phyloP scores from a whole-genome alignment of 2,113 vertebrate genomes.

The Acrocephalus arundinaceus region DNA sequence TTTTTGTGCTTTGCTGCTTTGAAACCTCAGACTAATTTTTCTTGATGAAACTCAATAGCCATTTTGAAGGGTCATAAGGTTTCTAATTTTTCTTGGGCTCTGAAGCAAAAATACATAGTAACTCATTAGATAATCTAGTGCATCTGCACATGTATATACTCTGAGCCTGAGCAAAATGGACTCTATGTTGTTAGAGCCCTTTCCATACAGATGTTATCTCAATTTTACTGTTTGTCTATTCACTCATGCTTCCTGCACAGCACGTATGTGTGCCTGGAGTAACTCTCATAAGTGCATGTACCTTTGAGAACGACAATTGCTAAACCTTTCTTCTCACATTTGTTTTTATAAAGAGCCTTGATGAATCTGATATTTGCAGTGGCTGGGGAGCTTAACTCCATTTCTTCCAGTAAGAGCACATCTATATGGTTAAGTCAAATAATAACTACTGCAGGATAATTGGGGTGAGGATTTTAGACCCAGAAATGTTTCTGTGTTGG shows the following conservation, averaged over 20 bases:
- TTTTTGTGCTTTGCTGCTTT: neutral
- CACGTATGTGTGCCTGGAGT: rapidly evolving
- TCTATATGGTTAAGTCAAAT: neutral
- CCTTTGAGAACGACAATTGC: neutral
- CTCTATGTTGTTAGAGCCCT: neutral
- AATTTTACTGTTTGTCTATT: neutral
- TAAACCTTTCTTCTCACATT: neutral
- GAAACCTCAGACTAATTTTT: neutral
- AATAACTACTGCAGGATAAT: neutral
- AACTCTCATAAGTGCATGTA: neutral
- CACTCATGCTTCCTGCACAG: neutral
- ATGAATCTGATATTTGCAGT: neutral
- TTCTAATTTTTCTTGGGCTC: neutral
- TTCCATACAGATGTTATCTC: neutral
- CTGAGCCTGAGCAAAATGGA: neutral
- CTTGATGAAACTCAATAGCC: neutral
- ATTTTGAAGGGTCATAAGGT: neutral
- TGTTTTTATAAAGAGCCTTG: neutral
- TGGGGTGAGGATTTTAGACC: neutral
- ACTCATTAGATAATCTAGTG: neutral
- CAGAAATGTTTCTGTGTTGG: neutral
- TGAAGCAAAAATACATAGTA: neutral
- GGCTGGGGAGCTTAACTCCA: neutral
- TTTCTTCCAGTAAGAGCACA: neutral
- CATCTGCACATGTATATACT: neutral